Evolutionary conservation across 2,113 vertebrate species (phyloP).

Genomic region (Anoura caudifer): DNA sequence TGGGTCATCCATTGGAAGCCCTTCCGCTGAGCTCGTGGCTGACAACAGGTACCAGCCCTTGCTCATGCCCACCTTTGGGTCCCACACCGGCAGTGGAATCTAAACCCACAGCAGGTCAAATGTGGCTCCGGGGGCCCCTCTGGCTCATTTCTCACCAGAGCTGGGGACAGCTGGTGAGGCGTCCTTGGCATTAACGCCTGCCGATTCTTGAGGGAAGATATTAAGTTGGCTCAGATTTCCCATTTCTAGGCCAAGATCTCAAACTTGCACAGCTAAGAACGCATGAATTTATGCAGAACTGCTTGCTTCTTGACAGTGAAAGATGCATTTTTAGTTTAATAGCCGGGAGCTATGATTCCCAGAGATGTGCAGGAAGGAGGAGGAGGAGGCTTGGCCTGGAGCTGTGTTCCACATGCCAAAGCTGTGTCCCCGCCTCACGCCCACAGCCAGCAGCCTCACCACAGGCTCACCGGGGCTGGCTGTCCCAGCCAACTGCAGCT

Average conservation of each 20-base stretch:
- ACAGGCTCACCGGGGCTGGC: neutral
- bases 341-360: neutral
- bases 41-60: accelerated
- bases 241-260: slow-evolving; percentile 27
- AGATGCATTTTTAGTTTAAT: neutral
- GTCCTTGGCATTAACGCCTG: neutral
- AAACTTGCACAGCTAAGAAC: slow-evolving; percentile 17
- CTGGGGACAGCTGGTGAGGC: neutral
- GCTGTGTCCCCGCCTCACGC: no score
- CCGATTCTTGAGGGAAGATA: slow-evolving; percentile 38
- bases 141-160: neutral
- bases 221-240: slow-evolving; percentile 30
- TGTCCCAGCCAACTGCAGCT: neutral
- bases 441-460: accelerated
- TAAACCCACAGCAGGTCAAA: neutral
- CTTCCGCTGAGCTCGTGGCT: neutral
- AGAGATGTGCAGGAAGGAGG: neutral
- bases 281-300: neutral
- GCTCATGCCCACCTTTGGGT: accelerated
- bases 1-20: accelerated
- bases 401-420: neutral
- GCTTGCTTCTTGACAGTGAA: slow-evolving; percentile 20
- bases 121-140: neutral
- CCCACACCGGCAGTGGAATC: neutral
- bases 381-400: neutral